phyloP scores from a whole-genome alignment of 2,113 vertebrate species.

The Philantomba maxwellii region DNA sequence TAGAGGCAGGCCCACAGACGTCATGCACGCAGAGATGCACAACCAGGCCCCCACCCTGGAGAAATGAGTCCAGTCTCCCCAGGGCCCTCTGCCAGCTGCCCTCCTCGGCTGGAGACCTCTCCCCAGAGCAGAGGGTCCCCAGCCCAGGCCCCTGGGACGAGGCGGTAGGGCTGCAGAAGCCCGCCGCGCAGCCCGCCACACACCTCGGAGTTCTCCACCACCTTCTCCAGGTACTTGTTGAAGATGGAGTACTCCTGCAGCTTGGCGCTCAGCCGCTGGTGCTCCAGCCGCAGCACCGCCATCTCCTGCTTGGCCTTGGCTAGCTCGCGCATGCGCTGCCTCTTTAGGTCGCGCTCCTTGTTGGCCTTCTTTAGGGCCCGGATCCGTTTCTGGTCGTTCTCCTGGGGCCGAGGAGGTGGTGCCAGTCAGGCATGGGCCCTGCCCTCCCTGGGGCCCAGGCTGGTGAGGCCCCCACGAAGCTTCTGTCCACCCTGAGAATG shows the following conservation, averaged over 20 bases:
- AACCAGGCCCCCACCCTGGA: background rate
- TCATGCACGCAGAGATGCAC: background rate
- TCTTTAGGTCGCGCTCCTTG: conserved; percentile 63
- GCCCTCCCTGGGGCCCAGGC: background rate
- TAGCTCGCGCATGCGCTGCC: conserved; percentile 71
- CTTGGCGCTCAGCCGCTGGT: conserved; percentile 65
- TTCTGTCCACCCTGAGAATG: background rate
- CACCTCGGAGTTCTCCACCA: conserved; percentile 79
- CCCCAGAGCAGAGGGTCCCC: background rate
- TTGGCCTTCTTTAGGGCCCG: conserved; percentile 77
- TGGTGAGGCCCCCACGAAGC: background rate
- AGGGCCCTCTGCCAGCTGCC: background rate
- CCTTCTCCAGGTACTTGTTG: conserved; percentile 80
- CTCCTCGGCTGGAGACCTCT: background rate
- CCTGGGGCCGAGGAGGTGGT: conserved; percentile 64
- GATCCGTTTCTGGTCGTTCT: conserved; percentile 71
- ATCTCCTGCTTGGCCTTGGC: conserved; percentile 69
- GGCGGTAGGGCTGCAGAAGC: no score
- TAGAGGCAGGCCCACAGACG: background rate
- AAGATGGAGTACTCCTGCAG: conserved; percentile 78
- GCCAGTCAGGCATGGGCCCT: background rate
- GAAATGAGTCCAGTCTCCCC: background rate
- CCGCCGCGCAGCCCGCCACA: rapidly evolving
- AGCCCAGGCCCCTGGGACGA: background rate
- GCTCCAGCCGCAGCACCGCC: conserved; percentile 54